Conservation (phyloP, 2,888 invertebrate genomes). For the Creontiades dilutus region DNA sequence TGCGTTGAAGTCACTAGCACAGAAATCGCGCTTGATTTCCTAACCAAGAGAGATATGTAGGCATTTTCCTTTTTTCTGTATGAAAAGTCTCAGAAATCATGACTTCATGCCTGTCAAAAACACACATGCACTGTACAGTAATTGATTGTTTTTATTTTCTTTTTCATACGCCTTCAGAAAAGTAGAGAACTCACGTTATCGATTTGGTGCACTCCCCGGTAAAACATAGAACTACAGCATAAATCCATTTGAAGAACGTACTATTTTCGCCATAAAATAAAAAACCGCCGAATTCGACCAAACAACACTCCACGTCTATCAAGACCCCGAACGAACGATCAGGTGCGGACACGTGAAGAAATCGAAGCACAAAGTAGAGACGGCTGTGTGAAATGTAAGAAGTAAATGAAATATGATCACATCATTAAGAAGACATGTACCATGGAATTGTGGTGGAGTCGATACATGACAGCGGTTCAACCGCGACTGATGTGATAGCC, state of each 20-base stretch:
- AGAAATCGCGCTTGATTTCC: not conserved
- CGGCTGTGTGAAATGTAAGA: not conserved
- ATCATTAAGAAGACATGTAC: constrained; percentile 35
- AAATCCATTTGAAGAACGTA: constrained; percentile 56
- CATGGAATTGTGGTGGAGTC: constrained; percentile 53
- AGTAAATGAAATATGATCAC: constrained; percentile 7
- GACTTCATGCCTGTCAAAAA: constrained; percentile 1
- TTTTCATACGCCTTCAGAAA: not conserved
- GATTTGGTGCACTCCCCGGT: constrained; percentile 66
- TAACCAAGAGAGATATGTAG: not conserved
- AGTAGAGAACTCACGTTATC: constrained; percentile 63
- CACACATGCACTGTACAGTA: constrained; percentile 46
- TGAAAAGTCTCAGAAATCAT: not conserved
- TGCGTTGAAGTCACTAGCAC: constrained; percentile 44
- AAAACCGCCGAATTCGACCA: not conserved
- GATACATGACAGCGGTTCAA: constrained; percentile 61
- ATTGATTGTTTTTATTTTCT: not conserved
- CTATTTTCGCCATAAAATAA: not conserved
- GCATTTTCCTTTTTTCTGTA: not conserved
- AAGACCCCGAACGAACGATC: no score
- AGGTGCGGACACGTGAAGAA: no score
- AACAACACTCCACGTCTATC: not conserved
- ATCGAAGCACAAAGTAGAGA: no score
- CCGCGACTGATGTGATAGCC: constrained; percentile 65
- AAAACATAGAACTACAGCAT: constrained; percentile 70